Evolutionary conservation across 2,113 vertebrate genomes (phyloP).

Genomic region (Odocoileus virginianus): DNA sequence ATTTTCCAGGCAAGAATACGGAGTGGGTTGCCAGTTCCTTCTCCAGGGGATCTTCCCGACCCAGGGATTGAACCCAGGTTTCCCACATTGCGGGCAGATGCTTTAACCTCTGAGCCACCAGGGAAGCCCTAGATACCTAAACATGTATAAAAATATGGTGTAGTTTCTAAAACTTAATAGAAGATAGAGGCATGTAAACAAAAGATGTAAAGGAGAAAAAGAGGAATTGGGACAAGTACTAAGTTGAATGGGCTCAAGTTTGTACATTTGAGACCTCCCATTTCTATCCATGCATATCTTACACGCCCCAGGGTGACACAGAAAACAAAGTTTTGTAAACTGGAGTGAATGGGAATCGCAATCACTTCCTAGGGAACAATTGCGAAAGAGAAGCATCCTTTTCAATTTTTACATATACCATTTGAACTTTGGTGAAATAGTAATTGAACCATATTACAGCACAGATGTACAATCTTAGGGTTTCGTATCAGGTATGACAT

Average conservation of each 20-base stretch:
- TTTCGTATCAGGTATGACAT: fast-evolving
- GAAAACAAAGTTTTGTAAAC: background rate
- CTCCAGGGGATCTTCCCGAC: too few species aligned
- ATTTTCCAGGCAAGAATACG: too few species aligned
- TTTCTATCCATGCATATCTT: background rate
- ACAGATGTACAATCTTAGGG: background rate
- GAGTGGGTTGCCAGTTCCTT: too few species aligned
- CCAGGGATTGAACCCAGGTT: too few species aligned
- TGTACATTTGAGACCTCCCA: too few species aligned
- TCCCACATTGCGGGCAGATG: too few species aligned
- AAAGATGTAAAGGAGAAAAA: background rate
- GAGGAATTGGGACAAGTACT: background rate
- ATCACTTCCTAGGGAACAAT: background rate
- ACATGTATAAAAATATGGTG: background rate
- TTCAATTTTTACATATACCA: background rate
- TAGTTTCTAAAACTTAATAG: background rate
- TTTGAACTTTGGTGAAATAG: background rate
- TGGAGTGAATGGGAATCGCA: background rate
- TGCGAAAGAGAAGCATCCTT: background rate
- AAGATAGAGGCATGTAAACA: background rate
- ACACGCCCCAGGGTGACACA: background rate
- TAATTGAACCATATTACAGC: background rate
- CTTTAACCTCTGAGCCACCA: too few species aligned
- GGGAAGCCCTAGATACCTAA: background rate
- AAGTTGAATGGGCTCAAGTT: background rate